Percentiles rank a stretch among this genome's conserved stretches.
These are phyloP conservation scores for Typhlichthys eigenmanni DNA, from an alignment of 2,797 vertebrate genomes.

Conservation along the genomic window DNA sequence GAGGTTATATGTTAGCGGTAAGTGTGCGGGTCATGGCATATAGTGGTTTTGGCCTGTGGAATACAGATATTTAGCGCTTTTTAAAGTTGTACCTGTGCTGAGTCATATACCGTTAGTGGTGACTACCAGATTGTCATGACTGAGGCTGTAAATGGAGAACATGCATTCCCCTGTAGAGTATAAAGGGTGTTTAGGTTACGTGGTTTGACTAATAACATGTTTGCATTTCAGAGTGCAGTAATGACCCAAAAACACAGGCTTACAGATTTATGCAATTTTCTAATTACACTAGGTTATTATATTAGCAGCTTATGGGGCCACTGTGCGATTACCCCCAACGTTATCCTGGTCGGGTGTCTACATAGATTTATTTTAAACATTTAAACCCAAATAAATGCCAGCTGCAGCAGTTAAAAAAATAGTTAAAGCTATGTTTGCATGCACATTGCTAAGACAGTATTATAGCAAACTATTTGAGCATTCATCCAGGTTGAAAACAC, in stretches of 20 bases:
- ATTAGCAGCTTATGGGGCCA: not conserved
- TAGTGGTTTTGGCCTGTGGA: conserved; percentile 2
- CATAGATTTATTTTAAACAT: conserved; percentile 5
- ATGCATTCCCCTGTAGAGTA: conserved; percentile 15
- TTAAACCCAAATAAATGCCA: not conserved
- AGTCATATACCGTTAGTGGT: not conserved
- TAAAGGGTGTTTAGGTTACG: conserved; percentile 14
- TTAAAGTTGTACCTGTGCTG: conserved; percentile 29
- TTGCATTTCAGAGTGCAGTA: conserved; percentile 23
- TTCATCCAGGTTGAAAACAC: too few relatives aligned
- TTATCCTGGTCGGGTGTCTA: not conserved
- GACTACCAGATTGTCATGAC: conserved; percentile 30
- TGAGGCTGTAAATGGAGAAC: conserved; percentile 27
- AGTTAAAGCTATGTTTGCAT: too few relatives aligned
- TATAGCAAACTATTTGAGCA: too few relatives aligned
- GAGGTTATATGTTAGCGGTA: conserved; percentile 43
- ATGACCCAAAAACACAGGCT: conserved; percentile 8
- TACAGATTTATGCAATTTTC: conserved; percentile 1
- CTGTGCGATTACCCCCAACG: not conserved
- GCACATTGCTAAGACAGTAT: too few relatives aligned
- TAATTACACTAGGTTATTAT: conserved; percentile 17
- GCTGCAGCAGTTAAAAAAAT: not conserved
- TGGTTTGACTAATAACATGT: conserved; percentile 27
- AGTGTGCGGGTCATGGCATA: conserved; percentile 23
- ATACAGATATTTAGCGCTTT: conserved; percentile 16